phyloP scores from a whole-genome alignment of 2,113 vertebrate genomes.

The Pogona vitticeps region DNA sequence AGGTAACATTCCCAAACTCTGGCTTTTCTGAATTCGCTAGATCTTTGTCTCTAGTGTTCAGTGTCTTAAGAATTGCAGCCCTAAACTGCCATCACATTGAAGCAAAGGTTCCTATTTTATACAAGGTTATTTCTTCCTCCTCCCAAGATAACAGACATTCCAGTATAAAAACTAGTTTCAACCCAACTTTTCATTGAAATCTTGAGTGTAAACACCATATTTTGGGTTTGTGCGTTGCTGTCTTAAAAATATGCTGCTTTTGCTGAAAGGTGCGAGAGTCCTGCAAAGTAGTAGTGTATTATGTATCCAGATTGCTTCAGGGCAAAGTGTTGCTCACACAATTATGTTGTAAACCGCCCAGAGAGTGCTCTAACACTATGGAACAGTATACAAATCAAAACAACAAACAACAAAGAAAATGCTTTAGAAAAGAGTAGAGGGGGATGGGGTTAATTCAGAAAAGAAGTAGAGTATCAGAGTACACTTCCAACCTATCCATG shows the following conservation, averaged over 20 bases:
- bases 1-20: no score
- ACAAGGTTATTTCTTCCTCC: background rate
- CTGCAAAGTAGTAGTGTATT: background rate
- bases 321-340: no score
- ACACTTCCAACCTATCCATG: background rate
- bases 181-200: background rate
- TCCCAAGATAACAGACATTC: background rate
- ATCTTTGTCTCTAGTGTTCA: background rate
- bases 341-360: no score
- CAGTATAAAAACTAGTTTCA: background rate
- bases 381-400: no score
- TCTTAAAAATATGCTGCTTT: background rate
- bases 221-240: background rate
- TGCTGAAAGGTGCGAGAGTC: slow-evolving; percentile 30
- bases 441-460: slow-evolving; percentile 52
- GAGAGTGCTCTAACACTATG: no score
- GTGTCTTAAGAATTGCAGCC: background rate
- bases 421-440: slow-evolving; percentile 8
- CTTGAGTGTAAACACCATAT: background rate
- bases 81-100: background rate
- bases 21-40: background rate
- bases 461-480: slow-evolving; percentile 5
- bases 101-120: background rate
- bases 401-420: background rate
- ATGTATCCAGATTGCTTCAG: no score